Evolutionary conservation across 2,888 invertebrate genomes (phyloP).

Genomic region (Drosophila mayaguana): DNA sequence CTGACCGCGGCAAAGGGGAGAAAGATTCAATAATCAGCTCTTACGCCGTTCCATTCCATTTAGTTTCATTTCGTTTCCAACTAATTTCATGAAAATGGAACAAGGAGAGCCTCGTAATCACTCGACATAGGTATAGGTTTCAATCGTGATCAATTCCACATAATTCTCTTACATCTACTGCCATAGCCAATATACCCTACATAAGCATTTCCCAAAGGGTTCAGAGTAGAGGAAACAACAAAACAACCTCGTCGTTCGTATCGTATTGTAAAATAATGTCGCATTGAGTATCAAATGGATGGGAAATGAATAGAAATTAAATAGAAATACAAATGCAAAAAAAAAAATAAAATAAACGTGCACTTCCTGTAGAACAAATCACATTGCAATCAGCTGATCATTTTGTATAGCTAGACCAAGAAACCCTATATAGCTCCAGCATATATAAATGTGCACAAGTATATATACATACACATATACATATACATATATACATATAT

Average conservation of each 20-base stretch:
- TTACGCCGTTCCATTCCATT: too few species aligned
- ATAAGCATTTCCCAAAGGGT: background rate
- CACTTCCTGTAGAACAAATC: conserved; percentile 15
- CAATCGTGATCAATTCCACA: background rate
- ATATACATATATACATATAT: background rate
- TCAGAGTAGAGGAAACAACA: background rate
- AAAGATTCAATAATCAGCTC: too few species aligned
- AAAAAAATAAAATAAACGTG: background rate
- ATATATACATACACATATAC: background rate
- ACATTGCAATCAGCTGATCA: conserved; percentile 26
- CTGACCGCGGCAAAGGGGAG: background rate
- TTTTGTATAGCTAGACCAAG: conserved; percentile 43
- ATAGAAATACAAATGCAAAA: background rate
- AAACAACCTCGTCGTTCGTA: conserved; percentile 43
- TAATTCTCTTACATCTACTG: background rate
- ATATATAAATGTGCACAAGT: conserved; percentile 9
- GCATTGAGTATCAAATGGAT: conserved; percentile 20
- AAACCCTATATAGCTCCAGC: conserved; percentile 56
- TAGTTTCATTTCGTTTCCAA: too few species aligned
- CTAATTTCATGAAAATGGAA: too few species aligned
- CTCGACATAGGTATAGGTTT: too few species aligned
- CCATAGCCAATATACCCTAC: background rate
- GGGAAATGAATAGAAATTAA: background rate
- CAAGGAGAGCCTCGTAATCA: too few species aligned
- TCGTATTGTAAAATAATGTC: conserved; percentile 26